Evolutionary conservation across 2,113 vertebrate genomes (phyloP).

Genomic region (Dicrurus megarhynchus): DNA sequence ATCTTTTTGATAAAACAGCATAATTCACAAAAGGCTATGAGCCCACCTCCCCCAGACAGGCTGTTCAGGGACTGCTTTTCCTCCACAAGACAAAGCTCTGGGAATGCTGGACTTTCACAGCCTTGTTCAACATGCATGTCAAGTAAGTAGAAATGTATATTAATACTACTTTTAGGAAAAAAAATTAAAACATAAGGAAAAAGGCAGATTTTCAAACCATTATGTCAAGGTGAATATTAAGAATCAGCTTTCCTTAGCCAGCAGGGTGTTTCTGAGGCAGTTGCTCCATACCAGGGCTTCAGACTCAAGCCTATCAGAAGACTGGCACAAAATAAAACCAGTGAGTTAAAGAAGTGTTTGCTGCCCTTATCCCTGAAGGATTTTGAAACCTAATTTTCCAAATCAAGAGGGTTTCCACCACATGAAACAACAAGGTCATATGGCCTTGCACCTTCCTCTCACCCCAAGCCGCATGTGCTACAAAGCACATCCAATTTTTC

Average conservation of each 20-base stretch:
- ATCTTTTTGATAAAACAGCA: neutral
- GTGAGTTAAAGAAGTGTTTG: neutral
- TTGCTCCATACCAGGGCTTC: neutral
- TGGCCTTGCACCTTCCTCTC: neutral
- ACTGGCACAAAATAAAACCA: neutral
- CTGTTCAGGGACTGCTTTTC: neutral
- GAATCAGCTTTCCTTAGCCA: neutral
- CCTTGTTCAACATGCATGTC: neutral
- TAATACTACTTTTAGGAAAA: neutral
- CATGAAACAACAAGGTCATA: neutral
- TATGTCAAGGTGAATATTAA: neutral
- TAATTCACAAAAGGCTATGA: neutral
- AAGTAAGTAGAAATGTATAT: neutral
- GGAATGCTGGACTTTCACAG: neutral
- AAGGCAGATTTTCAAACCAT: neutral
- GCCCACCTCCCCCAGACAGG: fast-evolving
- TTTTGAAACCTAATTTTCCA: neutral
- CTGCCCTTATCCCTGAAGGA: neutral
- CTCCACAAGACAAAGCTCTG: neutral
- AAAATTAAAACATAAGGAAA: neutral
- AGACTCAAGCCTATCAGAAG: neutral
- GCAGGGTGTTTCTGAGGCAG: neutral
- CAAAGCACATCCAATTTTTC: neutral
- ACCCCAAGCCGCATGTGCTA: neutral
- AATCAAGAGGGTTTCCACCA: neutral